Evolutionary conservation across 1,140 invertebrate species (phyloP), one percentile per base, ranked within the genome.

Genomic region (Hesperophylax magnus): DNA sequence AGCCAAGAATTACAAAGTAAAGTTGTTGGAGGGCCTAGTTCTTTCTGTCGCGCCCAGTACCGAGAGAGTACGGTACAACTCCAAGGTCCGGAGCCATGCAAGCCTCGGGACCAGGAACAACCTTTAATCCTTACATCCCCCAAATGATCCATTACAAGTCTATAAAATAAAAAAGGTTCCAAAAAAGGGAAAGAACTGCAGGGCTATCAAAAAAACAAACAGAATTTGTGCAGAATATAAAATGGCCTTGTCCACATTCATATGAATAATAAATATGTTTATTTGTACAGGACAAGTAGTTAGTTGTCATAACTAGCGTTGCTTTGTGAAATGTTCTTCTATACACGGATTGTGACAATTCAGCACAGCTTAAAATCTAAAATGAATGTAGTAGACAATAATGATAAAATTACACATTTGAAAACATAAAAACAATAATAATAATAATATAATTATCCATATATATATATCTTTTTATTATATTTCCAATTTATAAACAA

Each of bases 281-380:
- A 71, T 78, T 54, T 78, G 77, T 78, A 78, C 63, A 78, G 77
- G 77, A 78, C 77, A 78, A 71, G 65, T 18, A 56, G 56, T 27
- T 39, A 61, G 58, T 60, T 61, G 20, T 3, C 11, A 71, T 14
- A 71, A 34, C 34, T 31, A 78, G 77, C 77, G 11, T 56, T 31
- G 11, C 56, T 34, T 63, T 78, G 77, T 71, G 63, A 78, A 71
- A 69, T 31, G 52, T 20, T 69, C 39, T 82, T 77, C 39, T 83
- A 80, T 80, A 83, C 82, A 83, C 69, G 77, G 77, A 81, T 84
- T 83, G 82, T 83, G 79, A 83, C 82, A 78, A 74, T 53, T 75
- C 69, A 80, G 20, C 72, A 56, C 58, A 17, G 58, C 82, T 84
- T 84, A 84, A 11, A 72, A 78, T 63, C 80, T 84, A 84, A 27